These are phyloP conservation scores for Hipposideros armiger DNA, from an alignment of 2,113 vertebrate species.

Conservation along the genomic window DNA sequence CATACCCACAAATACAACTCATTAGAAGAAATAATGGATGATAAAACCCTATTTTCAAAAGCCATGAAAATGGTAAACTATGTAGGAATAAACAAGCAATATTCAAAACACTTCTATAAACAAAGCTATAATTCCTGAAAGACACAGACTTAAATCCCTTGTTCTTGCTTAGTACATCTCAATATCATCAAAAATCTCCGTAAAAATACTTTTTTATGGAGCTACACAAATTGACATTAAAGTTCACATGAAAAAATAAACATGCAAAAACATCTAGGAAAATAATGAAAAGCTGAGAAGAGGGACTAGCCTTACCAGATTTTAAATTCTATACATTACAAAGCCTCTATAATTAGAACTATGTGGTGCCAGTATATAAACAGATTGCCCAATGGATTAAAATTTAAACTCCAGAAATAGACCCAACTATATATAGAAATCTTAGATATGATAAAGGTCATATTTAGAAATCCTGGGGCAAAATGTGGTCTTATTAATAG, in stretches of 20 bases:
- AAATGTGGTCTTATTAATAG: not conserved
- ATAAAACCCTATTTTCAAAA: constrained; percentile 14
- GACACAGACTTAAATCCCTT: not conserved
- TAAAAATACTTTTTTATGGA: not conserved
- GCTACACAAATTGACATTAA: not conserved
- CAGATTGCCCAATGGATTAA: not conserved
- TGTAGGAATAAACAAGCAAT: constrained; percentile 46
- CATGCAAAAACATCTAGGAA: constrained; percentile 4
- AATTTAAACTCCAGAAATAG: constrained; percentile 44
- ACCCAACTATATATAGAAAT: not conserved
- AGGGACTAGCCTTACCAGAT: not conserved
- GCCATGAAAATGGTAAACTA: constrained; percentile 14
- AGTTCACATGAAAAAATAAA: not conserved
- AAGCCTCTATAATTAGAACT: constrained; percentile 37
- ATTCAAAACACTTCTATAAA: not conserved
- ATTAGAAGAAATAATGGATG: not conserved
- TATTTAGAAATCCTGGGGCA: constrained; percentile 9
- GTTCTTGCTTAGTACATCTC: not conserved
- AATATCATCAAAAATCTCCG: not conserved
- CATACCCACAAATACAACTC: not conserved
- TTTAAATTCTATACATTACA: not conserved
- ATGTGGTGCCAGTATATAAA: not conserved
- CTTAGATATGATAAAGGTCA: not conserved
- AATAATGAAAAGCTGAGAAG: not conserved
- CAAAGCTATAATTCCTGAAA: constrained; percentile 36